phyloP scores from a whole-genome alignment of 37 sponge, comb jelly and placozoan species.

The Agelas oroides region DNA sequence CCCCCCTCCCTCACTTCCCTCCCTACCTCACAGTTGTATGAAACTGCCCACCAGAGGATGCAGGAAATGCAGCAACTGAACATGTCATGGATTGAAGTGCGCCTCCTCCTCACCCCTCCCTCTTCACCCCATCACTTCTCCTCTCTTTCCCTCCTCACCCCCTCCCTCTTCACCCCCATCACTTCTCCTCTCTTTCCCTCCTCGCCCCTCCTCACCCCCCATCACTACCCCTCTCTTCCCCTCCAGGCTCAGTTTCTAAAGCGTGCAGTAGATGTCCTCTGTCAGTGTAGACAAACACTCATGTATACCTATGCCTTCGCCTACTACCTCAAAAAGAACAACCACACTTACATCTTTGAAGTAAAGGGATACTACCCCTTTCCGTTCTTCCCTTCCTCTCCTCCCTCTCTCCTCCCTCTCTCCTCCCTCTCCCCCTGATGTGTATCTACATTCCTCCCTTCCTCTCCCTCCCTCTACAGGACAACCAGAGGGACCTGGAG shows the following conservation, averaged over 20 bases:
- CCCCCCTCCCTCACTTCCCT: neutral
- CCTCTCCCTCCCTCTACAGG: conserved; percentile 49
- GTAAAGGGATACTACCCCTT: neutral
- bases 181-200: neutral
- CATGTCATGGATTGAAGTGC: conserved; percentile 88
- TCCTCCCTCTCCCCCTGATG: neutral
- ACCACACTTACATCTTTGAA: conserved; percentile 91
- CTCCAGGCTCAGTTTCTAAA: conserved; percentile 86
- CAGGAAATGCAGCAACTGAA: conserved; percentile 80
- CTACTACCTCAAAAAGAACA: conserved; percentile 89
- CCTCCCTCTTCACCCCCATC: neutral
- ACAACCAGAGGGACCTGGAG: conserved; percentile 92
- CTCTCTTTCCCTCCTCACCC: neutral
- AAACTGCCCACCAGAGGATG: conserved; percentile 82
- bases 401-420: neutral
- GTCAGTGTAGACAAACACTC: conserved; percentile 84
- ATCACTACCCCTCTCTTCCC: neutral
- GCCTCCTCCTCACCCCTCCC: neutral
- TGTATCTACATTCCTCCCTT: no score
- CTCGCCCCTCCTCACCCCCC: neutral
- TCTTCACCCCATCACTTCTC: neutral
- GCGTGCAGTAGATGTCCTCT: conserved; percentile 89
- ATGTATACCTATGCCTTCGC: conserved; percentile 96
- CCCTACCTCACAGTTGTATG: conserved; percentile 64
- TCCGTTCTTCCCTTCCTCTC: neutral